These are phyloP conservation scores for Dermatemys mawii DNA, from an alignment of 2,113 vertebrate genomes.

Conservation along the genomic window DNA sequence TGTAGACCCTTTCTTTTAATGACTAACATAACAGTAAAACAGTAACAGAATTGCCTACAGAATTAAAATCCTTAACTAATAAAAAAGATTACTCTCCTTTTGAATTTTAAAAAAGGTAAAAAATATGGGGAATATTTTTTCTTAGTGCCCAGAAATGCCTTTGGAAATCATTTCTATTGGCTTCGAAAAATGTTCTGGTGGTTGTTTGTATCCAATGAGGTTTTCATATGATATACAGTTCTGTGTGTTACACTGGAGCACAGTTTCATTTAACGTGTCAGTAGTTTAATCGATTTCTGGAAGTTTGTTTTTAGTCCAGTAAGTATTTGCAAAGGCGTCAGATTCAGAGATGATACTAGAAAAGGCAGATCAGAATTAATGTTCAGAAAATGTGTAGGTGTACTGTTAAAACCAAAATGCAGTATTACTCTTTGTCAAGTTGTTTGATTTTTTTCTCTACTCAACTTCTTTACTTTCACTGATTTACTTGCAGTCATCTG, in stretches of 20 bases:
- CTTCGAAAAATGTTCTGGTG: background rate
- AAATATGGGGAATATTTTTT: background rate
- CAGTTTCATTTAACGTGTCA: background rate
- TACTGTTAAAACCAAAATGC: background rate
- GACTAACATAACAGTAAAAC: background rate
- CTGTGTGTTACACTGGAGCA: background rate
- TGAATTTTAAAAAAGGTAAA: constrained; percentile 34
- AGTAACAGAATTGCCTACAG: background rate
- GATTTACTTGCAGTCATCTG: background rate
- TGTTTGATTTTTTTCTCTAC: background rate
- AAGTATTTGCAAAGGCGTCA: background rate
- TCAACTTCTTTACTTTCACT: background rate
- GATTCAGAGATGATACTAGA: background rate
- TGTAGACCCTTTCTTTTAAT: background rate
- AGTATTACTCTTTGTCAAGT: background rate
- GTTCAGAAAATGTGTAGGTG: background rate
- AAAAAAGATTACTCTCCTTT: background rate
- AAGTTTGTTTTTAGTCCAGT: background rate
- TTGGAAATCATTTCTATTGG: background rate
- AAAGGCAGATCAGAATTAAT: background rate
- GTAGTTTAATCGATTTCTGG: background rate
- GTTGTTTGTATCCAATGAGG: background rate
- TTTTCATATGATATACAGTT: background rate
- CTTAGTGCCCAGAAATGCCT: background rate
- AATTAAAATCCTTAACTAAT: background rate